These are phyloP conservation scores for Epizoanthus illoricatus DNA, from an alignment of 92 coral and sea anemone species.

Conservation along the genomic window DNA sequence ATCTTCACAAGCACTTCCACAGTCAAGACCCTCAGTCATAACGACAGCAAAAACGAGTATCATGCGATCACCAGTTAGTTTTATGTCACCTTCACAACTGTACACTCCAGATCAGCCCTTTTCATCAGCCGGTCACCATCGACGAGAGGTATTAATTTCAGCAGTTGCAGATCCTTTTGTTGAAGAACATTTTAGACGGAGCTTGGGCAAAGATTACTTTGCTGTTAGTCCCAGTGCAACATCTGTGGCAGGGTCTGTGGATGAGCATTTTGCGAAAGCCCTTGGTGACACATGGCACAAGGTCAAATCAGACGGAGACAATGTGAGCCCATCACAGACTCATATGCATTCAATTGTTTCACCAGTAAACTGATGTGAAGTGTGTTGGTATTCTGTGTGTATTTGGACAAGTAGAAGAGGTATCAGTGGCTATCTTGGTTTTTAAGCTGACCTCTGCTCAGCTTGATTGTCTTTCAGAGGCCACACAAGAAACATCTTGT, in stretches of 20 bases:
- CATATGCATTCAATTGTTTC: slow-evolving; percentile 76
- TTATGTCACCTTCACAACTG: slow-evolving; percentile 62
- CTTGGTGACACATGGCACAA: slow-evolving; percentile 90
- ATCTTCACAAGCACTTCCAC: slow-evolving; percentile 60
- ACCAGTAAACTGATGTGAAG: slow-evolving; percentile 61
- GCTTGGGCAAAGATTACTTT: slow-evolving; percentile 91
- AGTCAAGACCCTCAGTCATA: slow-evolving; percentile 93
- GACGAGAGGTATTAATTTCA: slow-evolving; percentile 83
- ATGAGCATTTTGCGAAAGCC: slow-evolving; percentile 98
- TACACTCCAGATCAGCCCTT: slow-evolving; percentile 52
- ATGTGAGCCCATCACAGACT: slow-evolving; percentile 50
- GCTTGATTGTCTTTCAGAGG: no score
- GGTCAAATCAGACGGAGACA: slow-evolving; percentile 52
- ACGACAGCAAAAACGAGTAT: slow-evolving; percentile 81
- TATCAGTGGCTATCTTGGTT: no score
- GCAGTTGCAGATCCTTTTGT: slow-evolving; percentile 93
- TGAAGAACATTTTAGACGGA: slow-evolving; percentile 97
- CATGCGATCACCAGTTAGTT: slow-evolving; percentile 85
- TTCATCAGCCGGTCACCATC: slow-evolving; percentile 58
- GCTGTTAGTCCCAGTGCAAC: slow-evolving; percentile 80
- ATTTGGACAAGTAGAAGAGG: neutral
- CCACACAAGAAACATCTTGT: no score
- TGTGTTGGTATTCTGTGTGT: neutral
- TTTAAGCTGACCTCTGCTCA: no score
- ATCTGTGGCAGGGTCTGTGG: slow-evolving; percentile 92